Evolutionary conservation across 2,797 vertebrate genomes (phyloP), one percentile per base, ranked within the genome.

Genomic region (Typhlichthys eigenmanni): DNA sequence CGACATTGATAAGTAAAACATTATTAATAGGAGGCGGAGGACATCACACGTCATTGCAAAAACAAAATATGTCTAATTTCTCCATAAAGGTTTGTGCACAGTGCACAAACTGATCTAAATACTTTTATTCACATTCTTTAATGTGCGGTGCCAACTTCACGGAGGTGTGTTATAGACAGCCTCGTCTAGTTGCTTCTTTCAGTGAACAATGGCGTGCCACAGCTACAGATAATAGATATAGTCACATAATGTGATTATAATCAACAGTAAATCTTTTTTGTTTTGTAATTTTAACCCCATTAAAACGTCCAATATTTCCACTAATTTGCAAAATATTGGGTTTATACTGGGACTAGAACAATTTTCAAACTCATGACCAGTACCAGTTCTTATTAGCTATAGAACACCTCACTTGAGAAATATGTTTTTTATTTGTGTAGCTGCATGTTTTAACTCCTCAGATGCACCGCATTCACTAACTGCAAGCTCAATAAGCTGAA

Each of bases 371-470:
- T 55, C 59, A 34, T 11, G 67, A 24, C 24, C 24, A 24, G 24
- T 24, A 24, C 75, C 38, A 59, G 71, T 69, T 71, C 60, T 79
- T 69, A 64, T 75, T 46, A n/a, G 7, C 14, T 14, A 78, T 82
- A 78, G 76, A 16, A 68, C 85, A 84, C 81, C 68, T 58, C 32
- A 68, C 78, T 24, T 24, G 3, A 72, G 6, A 38, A 5, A 38
- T 8, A 38, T 8, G 8, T 6, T 78, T 43, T 32, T 4, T 52
- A 77, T 75, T 80, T 79, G 55, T 80, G 69, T 72, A 64, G 51
- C 72, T 76, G 85, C 84, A 86, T 80, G 82, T 69, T 76, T 80
- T 71, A 58, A 34, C 58, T 68, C 51, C 62, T 71, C 62, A 77
- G 64, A 76, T 53, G 66, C 55, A 68, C 68, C 12, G 64, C 66